phyloP scores from a whole-genome alignment of 2,888 invertebrate genomes.

The Myathropa florea region DNA sequence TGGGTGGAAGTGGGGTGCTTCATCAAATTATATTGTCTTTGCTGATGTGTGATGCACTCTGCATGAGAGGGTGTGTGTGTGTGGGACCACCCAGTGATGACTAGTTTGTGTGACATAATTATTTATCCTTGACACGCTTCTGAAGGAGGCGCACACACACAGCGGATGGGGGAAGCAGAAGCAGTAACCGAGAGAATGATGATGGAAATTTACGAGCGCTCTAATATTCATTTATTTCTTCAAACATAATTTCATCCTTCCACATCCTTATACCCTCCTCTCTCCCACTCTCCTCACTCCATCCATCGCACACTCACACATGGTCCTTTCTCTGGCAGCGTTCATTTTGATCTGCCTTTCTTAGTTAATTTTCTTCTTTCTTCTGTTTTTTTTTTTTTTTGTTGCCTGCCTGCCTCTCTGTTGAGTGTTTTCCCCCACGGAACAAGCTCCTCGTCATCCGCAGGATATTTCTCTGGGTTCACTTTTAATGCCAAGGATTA shows the following conservation, averaged over 20 bases:
- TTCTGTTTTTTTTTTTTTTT: neutral
- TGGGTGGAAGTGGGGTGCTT: slow-evolving; percentile 25
- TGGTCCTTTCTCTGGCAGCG: neutral
- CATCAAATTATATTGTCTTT: slow-evolving; percentile 64
- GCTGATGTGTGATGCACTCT: slow-evolving; percentile 11
- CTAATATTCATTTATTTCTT: slow-evolving; percentile 49
- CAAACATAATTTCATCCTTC: slow-evolving; percentile 38
- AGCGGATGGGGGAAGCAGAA: neutral
- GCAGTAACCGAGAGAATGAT: neutral
- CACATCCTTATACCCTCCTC: neutral
- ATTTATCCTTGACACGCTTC: slow-evolving; percentile 68
- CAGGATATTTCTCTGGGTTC: slow-evolving; percentile 20
- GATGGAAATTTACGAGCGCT: slow-evolving; percentile 42
- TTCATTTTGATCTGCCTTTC: slow-evolving; percentile 29
- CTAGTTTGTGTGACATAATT: slow-evolving; percentile 61
- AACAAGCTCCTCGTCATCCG: neutral
- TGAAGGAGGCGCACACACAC: neutral
- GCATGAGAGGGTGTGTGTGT: neutral
- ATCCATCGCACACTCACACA: neutral
- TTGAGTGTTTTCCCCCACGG: slow-evolving; percentile 7
- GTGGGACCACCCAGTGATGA: slow-evolving; percentile 18
- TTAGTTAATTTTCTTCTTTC: slow-evolving; percentile 27
- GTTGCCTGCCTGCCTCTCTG: neutral
- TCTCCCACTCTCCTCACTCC: neutral
- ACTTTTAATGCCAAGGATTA: slow-evolving; percentile 62